Evolutionary conservation across 2,797 vertebrate genomes (phyloP).

Genomic region (Gymnodraco acuticeps): DNA sequence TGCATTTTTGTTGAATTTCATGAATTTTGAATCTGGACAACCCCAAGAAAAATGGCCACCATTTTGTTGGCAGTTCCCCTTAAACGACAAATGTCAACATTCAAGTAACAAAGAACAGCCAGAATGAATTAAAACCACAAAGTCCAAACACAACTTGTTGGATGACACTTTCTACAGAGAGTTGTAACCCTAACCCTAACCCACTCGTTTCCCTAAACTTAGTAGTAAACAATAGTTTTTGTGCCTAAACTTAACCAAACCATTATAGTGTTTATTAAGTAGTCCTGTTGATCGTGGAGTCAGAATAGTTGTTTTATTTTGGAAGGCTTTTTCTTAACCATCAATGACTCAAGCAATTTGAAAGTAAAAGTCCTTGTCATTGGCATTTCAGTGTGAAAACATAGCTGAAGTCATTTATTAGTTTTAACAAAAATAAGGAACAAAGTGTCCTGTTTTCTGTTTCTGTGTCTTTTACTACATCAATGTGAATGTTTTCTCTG

Average conservation of each 20-base stretch:
- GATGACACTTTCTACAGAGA: too few species aligned
- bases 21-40: too few species aligned
- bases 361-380: background rate
- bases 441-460: background rate
- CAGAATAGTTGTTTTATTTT: background rate
- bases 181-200: too few species aligned
- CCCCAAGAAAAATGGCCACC: too few species aligned
- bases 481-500: conserved; percentile 29
- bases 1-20: too few species aligned
- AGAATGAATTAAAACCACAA: too few species aligned
- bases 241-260: background rate
- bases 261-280: background rate
- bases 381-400: background rate
- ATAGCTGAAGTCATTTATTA: background rate
- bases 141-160: too few species aligned
- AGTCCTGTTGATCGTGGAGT: background rate
- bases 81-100: too few species aligned
- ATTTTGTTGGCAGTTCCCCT: too few species aligned
- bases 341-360: background rate
- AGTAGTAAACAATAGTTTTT: background rate
- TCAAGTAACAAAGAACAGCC: too few species aligned
- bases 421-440: background rate
- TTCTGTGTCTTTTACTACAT: background rate
- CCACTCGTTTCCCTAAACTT: too few species aligned
- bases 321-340: background rate